Base-by-base conservation (phyloP, 2,113 vertebrate genomes). In the Hucho hucho region DNA sequence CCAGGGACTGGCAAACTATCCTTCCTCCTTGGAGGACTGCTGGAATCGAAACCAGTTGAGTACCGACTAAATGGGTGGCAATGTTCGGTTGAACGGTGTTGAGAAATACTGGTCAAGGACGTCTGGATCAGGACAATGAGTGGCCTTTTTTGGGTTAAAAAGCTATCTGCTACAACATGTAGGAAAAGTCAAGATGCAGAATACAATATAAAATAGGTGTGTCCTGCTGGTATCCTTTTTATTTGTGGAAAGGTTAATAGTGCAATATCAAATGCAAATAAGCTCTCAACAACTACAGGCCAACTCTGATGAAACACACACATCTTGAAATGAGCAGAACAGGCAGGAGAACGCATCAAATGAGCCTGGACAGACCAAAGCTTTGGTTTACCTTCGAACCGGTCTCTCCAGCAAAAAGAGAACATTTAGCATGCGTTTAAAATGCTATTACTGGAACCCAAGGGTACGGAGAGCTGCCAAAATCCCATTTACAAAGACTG, bases 371-470 rank as follows among this genome's bases (percentile, higher is more conserved):
- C 75, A 72, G 61, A 71, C 28, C 28, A 43, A 43, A 24, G 22
- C 73, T 78, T 58, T 65, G 64, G 59, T 78, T 73, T 73, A 61
- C 49, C 71, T 83, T 46, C 74, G 70, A 71, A 74, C 64, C 26
- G 59, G 29, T 84, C 74, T 76, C 13, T 69, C 59, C 63, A 78
- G 76, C 49, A 46, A 72, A 79, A 53, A 56, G 65, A 70, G 69
- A 65, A 79, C 81, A 81, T 86, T 86, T 79, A 84, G 71, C 69
- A 43, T 79, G 76, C 82, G 56, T 82, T 85, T 82, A 81, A 87
- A 86, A 81, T 75, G 76, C 69, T 87, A 88, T 88, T 83, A 86
- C 77, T 26, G 22, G 70, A 83, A 81, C 20, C 86, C 82, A 72
- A 53, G 70, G 76, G 29, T 11, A 32, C 68, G 28, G 58, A 49